Evolutionary conservation across 2,113 vertebrate genomes (phyloP), one percentile per base, ranked within the genome.

Genomic region (Salvator merianae): DNA sequence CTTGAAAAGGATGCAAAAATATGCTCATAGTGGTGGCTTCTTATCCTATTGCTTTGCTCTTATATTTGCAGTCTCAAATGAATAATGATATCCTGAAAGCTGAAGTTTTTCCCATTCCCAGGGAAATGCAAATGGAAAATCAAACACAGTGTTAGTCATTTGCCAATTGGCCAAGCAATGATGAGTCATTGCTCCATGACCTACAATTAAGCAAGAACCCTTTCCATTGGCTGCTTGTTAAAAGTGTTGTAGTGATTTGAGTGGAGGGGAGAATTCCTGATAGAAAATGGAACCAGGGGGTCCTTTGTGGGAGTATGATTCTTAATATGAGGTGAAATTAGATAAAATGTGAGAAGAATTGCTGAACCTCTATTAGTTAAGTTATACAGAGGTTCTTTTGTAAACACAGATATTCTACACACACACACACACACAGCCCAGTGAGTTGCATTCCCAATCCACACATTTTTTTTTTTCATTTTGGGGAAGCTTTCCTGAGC

Each of bases 181-280:
- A 38, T 43, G 50, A 78, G 34, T 55, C 16, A 30, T 76, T 16
- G 55, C 8, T 14, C 22, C 9, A 14, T 77, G 30, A 79, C 50
- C 55, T 43, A 26, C 68, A 79, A 71, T 13, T 68, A 78, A 84
- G 66, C 66, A 71, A 55, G 80, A 1, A 20, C 7, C 70, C 80
- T 14, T 43, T n/a, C 40, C 62, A 69, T 72, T 85, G 38, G 38
- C 82, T 26, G 87, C 81, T 70, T 43, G 84, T 75, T 77, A 88
- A 87, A 84, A 86, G 73, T 87, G 59, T n/a, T 22, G 20, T 4
- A 89, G 40, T 90, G 89, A 83, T 79, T 81, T 84, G 84, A 87
- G 86, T 68, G 36, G n/a, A 38, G 32, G 5, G 72, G 43, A 72
- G 13, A 88, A 55, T 85, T 3, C 34, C 77, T 0, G 5, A 10